Conservation (phyloP, 2,797 vertebrate genomes). For the Hylomyscus alleni region DNA sequence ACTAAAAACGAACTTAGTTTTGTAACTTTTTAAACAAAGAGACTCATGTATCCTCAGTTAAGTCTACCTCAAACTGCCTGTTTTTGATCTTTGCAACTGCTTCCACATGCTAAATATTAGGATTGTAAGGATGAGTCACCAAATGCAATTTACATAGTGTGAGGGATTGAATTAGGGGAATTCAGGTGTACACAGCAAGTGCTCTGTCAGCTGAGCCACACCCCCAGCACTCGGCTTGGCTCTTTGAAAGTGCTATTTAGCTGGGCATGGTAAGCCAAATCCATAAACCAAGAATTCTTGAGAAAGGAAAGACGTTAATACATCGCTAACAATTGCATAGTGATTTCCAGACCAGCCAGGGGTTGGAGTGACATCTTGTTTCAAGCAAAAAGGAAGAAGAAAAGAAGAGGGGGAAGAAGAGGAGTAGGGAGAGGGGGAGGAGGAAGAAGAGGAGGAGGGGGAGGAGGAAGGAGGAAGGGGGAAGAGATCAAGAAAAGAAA, state of each 20-base stretch:
- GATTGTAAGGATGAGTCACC: neutral
- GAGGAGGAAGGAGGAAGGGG: too few species aligned
- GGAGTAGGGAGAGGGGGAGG: too few species aligned
- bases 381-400: neutral
- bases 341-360: neutral
- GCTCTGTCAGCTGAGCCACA: neutral
- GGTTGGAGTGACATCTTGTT: neutral
- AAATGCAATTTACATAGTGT: neutral
- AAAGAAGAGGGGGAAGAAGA: neutral
- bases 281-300: neutral
- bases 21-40: neutral
- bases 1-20: neutral
- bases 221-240: neutral
- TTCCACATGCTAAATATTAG: neutral
- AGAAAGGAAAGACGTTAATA: neutral
- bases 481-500: neutral
- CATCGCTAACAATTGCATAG: neutral
- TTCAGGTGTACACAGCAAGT: neutral
- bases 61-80: neutral
- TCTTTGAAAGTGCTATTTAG: neutral
- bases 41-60: neutral
- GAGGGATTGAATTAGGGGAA: neutral
- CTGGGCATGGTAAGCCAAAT: neutral
- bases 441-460: neutral
- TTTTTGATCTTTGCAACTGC: neutral